phyloP scores from a whole-genome alignment of 2,113 vertebrate genomes.

The Camelus bactrianus region DNA sequence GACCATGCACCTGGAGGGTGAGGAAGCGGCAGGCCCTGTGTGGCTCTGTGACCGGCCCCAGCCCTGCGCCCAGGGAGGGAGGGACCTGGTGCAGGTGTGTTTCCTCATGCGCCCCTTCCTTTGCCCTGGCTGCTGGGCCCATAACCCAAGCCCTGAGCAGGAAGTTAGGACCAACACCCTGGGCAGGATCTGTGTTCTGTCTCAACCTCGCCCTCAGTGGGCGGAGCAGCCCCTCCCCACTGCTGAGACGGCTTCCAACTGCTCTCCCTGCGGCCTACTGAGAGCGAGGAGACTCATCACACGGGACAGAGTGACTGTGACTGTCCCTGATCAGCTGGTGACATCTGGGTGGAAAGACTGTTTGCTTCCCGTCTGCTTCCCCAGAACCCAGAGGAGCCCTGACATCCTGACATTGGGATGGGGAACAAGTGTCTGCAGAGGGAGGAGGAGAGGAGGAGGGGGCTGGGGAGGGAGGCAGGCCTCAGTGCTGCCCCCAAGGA shows the following conservation, averaged over 20 bases:
- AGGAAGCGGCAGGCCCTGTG: rapidly evolving
- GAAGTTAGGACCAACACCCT: background rate
- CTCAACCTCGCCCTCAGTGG: rapidly evolving
- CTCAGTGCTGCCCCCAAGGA: rapidly evolving
- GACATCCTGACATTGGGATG: too few species aligned
- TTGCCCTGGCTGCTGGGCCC: too few species aligned
- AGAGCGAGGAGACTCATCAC: rapidly evolving
- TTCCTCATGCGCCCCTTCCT: background rate
- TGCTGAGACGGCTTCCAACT: rapidly evolving
- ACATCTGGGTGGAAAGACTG: rapidly evolving
- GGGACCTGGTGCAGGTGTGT: rapidly evolving
- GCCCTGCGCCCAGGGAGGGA: too few species aligned
- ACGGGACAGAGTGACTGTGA: rapidly evolving
- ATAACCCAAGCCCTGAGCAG: rapidly evolving
- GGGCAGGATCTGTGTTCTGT: rapidly evolving
- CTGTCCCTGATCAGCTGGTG: background rate
- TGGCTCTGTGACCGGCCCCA: rapidly evolving
- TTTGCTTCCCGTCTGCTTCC: background rate
- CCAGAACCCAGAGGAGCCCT: background rate
- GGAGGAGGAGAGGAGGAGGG: background rate
- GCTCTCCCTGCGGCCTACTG: rapidly evolving
- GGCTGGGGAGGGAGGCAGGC: rapidly evolving
- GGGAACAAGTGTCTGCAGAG: background rate
- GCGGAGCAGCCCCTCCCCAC: rapidly evolving
- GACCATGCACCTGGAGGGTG: background rate